These are phyloP conservation scores for Aptenodytes forsteri DNA, from an alignment of 2,113 vertebrate species.

Conservation along the genomic window DNA sequence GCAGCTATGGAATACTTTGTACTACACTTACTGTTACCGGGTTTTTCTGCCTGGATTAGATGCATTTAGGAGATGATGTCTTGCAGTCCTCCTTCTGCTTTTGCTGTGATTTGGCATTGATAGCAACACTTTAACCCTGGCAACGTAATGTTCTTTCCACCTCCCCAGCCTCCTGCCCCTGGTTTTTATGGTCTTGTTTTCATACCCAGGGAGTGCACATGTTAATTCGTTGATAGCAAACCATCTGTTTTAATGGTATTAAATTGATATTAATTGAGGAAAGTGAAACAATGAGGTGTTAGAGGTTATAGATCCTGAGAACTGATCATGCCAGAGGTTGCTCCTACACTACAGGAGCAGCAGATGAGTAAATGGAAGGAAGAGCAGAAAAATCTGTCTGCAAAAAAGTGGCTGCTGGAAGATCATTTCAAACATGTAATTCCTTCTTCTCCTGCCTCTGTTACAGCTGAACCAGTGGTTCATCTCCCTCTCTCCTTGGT, in stretches of 20 bases:
- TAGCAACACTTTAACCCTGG: conserved; percentile 28
- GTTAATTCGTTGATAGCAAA: conserved; percentile 38
- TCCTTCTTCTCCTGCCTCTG: conserved; percentile 2
- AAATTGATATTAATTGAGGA: conserved; percentile 26
- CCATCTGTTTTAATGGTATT: conserved; percentile 13
- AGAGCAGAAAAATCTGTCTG: neutral
- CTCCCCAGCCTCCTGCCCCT: neutral
- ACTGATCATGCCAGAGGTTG: neutral
- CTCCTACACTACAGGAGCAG: neutral
- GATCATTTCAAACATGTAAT: neutral
- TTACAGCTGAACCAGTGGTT: conserved; percentile 77
- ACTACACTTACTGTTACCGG: neutral
- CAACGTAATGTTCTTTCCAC: conserved; percentile 1
- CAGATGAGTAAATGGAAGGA: neutral
- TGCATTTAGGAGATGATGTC: neutral
- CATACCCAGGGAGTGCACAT: neutral
- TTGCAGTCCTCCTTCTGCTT: neutral
- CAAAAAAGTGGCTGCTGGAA: neutral
- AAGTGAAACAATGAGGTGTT: conserved; percentile 2
- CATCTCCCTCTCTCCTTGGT: conserved; percentile 85
- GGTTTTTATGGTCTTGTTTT: conserved; percentile 36
- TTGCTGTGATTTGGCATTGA: conserved; percentile 19
- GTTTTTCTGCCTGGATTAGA: neutral
- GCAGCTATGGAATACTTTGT: neutral
- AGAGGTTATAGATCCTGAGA: neutral